A percentile compares a stretch with the other conserved stretches of the same genome.
Evolutionary conservation across 2,113 vertebrate genomes (phyloP).

Genomic region (Notarius quadriscutis): DNA sequence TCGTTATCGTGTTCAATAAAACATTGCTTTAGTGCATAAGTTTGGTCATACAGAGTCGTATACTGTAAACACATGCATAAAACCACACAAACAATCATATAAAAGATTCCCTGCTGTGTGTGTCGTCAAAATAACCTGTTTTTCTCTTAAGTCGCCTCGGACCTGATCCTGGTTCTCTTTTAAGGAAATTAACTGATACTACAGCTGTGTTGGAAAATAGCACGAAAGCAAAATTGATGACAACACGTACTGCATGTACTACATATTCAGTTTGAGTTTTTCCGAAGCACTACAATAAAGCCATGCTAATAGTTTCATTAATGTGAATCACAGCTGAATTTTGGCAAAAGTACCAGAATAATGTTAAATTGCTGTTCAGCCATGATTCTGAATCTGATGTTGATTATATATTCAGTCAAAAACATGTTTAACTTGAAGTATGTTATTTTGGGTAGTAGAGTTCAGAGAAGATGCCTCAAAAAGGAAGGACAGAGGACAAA

Average conservation of each 20-base stretch:
- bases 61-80: not conserved
- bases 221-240: slow-evolving; percentile 7
- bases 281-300: slow-evolving; percentile 21
- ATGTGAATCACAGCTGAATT: slow-evolving; percentile 14
- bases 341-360: not conserved
- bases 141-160: not conserved
- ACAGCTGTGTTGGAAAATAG: slow-evolving; percentile 8
- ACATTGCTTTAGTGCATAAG: not conserved
- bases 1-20: not conserved
- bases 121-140: slow-evolving; percentile 13
- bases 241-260: slow-evolving; percentile 10
- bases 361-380: not conserved
- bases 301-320: not conserved
- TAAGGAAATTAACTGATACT: slow-evolving; percentile 3
- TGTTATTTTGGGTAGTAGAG: not conserved
- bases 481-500: not conserved
- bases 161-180: not conserved
- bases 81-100: not conserved
- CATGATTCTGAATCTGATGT: not conserved
- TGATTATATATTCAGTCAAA: not conserved
- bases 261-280: not conserved
- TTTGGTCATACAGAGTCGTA: not conserved
- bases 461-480: not conserved
- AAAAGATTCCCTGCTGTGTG: not conserved
- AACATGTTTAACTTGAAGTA: not conserved